Conservation (phyloP, 2,888 invertebrate genomes). For the Mycalesis mineus region DNA sequence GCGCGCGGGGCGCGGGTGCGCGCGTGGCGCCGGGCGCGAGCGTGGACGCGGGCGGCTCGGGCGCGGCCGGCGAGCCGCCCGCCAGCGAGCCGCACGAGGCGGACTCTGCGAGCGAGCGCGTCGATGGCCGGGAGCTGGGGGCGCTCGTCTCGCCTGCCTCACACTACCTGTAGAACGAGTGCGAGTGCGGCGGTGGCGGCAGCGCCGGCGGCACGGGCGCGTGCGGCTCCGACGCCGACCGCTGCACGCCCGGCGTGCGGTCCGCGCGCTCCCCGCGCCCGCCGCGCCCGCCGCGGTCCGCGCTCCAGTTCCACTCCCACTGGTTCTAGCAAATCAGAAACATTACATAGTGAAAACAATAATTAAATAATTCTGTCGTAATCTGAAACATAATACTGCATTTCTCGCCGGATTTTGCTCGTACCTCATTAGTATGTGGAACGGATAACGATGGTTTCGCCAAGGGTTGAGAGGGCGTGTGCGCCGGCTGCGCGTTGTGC, state of each 20-base stretch:
- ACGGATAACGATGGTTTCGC: constrained; percentile 66
- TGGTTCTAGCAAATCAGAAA: constrained; percentile 33
- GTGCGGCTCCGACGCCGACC: constrained; percentile 80
- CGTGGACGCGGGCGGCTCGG: constrained; percentile 38
- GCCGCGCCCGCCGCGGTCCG: constrained; percentile 44
- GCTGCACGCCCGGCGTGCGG: constrained; percentile 75
- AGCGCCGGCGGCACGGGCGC: constrained; percentile 72
- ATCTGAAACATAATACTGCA: too few species aligned
- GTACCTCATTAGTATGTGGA: constrained; percentile 56
- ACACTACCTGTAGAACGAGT: constrained; percentile 75
- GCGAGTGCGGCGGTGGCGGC: constrained; percentile 74
- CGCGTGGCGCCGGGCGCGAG: constrained; percentile 37
- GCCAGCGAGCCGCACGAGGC: constrained; percentile 68
- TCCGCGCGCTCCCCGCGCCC: constrained; percentile 44
- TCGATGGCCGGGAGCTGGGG: constrained; percentile 60
- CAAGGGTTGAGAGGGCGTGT: constrained; percentile 61
- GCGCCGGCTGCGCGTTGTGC: constrained; percentile 50
- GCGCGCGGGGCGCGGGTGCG: constrained; percentile 48
- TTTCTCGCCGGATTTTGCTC: too few species aligned
- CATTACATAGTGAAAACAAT: not conserved
- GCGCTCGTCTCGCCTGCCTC: constrained; percentile 75
- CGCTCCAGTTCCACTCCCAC: constrained; percentile 72
- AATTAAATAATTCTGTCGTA: too few species aligned
- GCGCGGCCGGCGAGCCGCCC: constrained; percentile 38
- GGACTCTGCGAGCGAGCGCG: constrained; percentile 74